Conservation (phyloP, 2,888 invertebrate species). For the Hypomecis atomaria region DNA sequence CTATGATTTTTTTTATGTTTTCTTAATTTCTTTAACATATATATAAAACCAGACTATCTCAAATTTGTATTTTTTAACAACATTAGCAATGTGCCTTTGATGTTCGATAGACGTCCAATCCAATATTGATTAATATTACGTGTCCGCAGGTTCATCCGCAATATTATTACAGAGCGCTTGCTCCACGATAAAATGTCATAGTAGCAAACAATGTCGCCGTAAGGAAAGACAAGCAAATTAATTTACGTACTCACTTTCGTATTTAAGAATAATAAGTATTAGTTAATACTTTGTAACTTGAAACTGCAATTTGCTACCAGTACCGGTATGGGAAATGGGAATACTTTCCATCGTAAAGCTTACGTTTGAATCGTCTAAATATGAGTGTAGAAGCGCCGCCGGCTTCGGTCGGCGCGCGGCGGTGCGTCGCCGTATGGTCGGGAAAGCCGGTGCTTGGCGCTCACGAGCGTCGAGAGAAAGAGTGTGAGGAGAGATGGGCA, state of each 20-base stretch:
- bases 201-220: not conserved
- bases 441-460: slow-evolving; percentile 65
- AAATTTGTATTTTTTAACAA: no score
- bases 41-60: no score
- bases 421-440: slow-evolving; percentile 50
- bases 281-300: slow-evolving; percentile 2
- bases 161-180: no score
- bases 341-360: slow-evolving; percentile 19
- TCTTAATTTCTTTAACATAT: no score
- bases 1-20: no score
- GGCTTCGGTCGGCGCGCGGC: slow-evolving; percentile 34
- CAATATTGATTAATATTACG: no score
- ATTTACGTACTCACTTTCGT: not conserved
- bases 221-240: not conserved
- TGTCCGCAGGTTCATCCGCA: no score
- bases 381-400: slow-evolving; percentile 10
- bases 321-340: slow-evolving; percentile 4
- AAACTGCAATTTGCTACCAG: not conserved
- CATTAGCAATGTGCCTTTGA: no score
- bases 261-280: slow-evolving; percentile 2
- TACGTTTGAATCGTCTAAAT: slow-evolving; percentile 4
- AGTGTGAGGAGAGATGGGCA: slow-evolving; percentile 82
- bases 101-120: no score
- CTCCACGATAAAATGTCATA: no score
- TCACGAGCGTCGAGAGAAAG: slow-evolving; percentile 75